Conservation (phyloP, 2,113 vertebrate genomes). For the Spilogale gracilis region DNA sequence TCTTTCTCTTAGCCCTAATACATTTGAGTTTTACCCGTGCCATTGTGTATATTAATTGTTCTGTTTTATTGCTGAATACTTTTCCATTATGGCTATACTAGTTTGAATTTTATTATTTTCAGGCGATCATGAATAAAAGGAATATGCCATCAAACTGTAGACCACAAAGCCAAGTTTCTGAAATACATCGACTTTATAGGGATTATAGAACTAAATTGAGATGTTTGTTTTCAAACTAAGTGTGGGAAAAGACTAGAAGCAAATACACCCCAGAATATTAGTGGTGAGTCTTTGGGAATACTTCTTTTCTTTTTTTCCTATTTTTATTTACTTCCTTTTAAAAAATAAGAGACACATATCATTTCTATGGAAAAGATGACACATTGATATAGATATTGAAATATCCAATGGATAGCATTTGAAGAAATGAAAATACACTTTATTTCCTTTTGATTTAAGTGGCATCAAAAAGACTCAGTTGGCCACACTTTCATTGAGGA, state of each 20-base stretch:
- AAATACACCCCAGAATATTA: background rate
- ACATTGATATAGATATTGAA: background rate
- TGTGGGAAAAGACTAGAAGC: background rate
- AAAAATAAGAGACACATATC: background rate
- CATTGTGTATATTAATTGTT: background rate
- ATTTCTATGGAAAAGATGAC: background rate
- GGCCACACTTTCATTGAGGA: background rate
- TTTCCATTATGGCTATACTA: background rate
- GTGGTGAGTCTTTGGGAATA: background rate
- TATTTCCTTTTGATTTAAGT: conserved; percentile 19
- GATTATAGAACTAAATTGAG: background rate
- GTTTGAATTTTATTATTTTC: conserved; percentile 15
- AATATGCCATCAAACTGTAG: background rate
- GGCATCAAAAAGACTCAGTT: background rate
- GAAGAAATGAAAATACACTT: background rate
- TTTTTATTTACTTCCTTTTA: background rate
- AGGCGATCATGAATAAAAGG: background rate
- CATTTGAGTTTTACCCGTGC: background rate
- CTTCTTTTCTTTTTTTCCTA: background rate
- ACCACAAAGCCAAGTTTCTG: background rate
- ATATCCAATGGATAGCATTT: background rate
- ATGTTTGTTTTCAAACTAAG: background rate
- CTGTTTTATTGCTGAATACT: background rate
- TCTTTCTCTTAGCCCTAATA: background rate
- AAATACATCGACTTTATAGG: background rate